Base-by-base conservation (phyloP, 2,888 invertebrate species). In the Artemia sp. region DNA sequence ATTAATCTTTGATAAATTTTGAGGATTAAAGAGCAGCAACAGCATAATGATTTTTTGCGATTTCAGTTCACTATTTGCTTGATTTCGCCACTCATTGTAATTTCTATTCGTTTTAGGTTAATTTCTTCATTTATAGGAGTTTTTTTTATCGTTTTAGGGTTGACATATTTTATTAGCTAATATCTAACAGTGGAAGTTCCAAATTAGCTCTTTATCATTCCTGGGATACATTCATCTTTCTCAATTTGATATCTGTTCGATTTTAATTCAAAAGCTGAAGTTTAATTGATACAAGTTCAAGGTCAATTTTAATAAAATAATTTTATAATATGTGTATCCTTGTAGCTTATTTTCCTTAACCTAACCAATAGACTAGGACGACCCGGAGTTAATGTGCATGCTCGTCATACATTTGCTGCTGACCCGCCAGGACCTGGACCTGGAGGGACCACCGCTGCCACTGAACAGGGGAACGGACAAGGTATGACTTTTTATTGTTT, bases 321-420 rank as follows among this genome's bases (percentile, higher is more conserved):
- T 68, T n/a, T 10, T 68, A 68, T n/a, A 19, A 10, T 68, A 38
- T 14, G 58, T 19, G 12, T 19, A 3, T 14, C 51, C 24, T 19
- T 38, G 19, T 12, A 50, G n/a, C 7, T 5, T 53, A 68, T 72
- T 70, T 70, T 70, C 69, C 71, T 71, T 71, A 68, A 12, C 67
- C 51, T 38, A 38, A 38, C 38, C 38, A n/a, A 73, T 80, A 95
- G 96, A 82, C 84, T 98, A 77, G 97, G 97, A 70, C 86, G 93
- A 72, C 94, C 97, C 0, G 97, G 97, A 52, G 97, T 98, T 72
- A 98, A 98, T 80, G 88, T 90, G 72, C 90, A 93, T 80, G 87
- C 92, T 72, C 86, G 88, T 72, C 97, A 97, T 81, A 91, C 91
- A 77, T 77, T 73, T 58, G 71, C 79, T 76, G 81, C 84, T 72